Percentiles rank a stretch among this genome's conserved stretches.
phyloP scores from a whole-genome alignment of 2,113 vertebrate genomes.

The Phylloscopus trochilus region DNA sequence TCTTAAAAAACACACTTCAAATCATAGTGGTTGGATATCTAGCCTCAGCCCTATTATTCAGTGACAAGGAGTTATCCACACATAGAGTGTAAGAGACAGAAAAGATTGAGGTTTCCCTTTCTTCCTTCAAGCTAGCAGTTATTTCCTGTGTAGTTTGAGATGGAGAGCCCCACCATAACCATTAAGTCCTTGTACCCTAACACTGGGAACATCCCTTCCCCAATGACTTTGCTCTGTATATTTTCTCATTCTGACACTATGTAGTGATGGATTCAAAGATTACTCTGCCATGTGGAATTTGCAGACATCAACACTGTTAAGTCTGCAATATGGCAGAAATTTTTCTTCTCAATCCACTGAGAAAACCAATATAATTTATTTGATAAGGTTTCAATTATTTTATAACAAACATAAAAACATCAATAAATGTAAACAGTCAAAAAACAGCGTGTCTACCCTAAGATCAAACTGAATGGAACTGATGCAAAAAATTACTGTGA shows the following conservation, averaged over 20 bases:
- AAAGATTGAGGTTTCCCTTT: background rate
- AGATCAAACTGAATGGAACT: background rate
- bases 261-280: background rate
- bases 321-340: background rate
- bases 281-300: background rate
- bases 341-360: background rate
- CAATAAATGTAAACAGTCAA: background rate
- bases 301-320: background rate
- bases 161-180: background rate
- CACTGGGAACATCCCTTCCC: background rate
- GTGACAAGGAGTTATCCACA: background rate
- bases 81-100: rapidly evolving
- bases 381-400: background rate
- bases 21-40: background rate
- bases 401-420: background rate
- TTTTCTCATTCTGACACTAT: background rate
- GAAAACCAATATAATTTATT: background rate
- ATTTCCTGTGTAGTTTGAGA: background rate
- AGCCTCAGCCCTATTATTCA: background rate
- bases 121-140: background rate
- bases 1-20: background rate
- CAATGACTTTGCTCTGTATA: background rate
- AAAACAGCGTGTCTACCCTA: background rate
- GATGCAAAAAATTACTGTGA: background rate
- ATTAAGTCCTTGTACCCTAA: background rate